phyloP scores from a whole-genome alignment of 2,888 invertebrate genomes.

The Scelioninae gen. 1 region DNA sequence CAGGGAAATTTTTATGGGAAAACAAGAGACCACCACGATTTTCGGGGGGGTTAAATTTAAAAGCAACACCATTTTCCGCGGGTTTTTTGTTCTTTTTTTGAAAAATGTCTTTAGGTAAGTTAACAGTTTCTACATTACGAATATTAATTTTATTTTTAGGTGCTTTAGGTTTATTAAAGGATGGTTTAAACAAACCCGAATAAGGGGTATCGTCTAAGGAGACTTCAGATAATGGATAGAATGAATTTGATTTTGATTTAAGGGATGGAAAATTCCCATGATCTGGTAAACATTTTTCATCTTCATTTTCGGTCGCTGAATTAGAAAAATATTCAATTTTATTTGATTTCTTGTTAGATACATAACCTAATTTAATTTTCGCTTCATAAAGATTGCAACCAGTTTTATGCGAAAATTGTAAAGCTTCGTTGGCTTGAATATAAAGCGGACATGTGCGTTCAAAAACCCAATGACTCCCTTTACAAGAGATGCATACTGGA shows the following conservation, averaged over 20 bases:
- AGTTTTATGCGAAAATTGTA: not conserved
- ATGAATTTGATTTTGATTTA: not conserved
- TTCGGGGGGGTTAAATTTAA: no score
- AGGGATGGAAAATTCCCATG: not conserved
- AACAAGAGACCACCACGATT: no score
- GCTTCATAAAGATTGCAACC: conserved; percentile 3
- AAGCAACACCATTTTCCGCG: not conserved
- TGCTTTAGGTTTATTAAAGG: not conserved
- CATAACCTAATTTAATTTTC: not conserved
- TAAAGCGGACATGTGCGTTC: conserved; percentile 11
- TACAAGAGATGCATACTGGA: conserved; percentile 10
- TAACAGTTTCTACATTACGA: not conserved
- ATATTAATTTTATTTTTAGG: not conserved
- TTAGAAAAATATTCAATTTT: not conserved
- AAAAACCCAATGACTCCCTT: conserved; percentile 33
- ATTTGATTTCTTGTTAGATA: not conserved
- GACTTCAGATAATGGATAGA: not conserved
- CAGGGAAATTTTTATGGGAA: no score
- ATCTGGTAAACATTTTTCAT: not conserved
- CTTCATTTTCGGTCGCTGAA: no score
- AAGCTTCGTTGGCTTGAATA: not conserved
- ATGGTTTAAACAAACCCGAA: not conserved
- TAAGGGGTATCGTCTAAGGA: not conserved
- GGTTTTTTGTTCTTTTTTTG: not conserved
- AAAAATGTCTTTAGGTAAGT: not conserved